Evolutionary conservation across 2,797 vertebrate species (phyloP).

Genomic region (Lagocephalus sceleratus): DNA sequence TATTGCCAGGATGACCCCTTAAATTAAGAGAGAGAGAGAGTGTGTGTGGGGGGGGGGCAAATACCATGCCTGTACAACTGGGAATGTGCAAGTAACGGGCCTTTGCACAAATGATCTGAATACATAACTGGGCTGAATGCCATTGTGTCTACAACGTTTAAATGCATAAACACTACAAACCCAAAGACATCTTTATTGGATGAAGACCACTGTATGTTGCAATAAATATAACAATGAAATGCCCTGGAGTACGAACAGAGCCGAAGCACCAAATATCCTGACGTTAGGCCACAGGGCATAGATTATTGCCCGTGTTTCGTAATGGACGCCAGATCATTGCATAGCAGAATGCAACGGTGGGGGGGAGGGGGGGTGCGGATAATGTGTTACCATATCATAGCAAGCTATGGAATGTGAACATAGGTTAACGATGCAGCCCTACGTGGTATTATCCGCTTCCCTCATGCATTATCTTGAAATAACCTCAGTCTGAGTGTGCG

Average conservation of each 20-base stretch:
- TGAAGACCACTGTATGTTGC: neutral
- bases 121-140: slow-evolving; percentile 26
- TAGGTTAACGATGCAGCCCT: neutral
- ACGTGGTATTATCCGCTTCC: slow-evolving; percentile 23
- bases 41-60: too few species aligned
- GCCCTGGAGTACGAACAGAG: slow-evolving; percentile 38
- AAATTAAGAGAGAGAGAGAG: neutral
- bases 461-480: slow-evolving; percentile 52
- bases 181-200: slow-evolving; percentile 12
- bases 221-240: slow-evolving; percentile 21
- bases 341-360: slow-evolving; percentile 9
- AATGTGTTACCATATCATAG: neutral
- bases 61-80: neutral
- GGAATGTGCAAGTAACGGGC: slow-evolving; percentile 41
- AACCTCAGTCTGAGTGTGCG: slow-evolving; percentile 67
- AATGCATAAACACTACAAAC: neutral
- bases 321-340: slow-evolving; percentile 40
- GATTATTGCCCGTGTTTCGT: slow-evolving; percentile 57
- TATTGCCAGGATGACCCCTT: too few species aligned
- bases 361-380: neutral
- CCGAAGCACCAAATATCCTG: slow-evolving; percentile 47
- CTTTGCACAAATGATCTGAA: slow-evolving; percentile 36
- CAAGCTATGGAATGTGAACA: neutral
- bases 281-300: slow-evolving; percentile 65
- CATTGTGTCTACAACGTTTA: slow-evolving; percentile 29